Percentiles rank a stretch among this genome's conserved stretches.
These are phyloP conservation scores for Conchocele bisecta DNA, from an alignment of 2,888 invertebrate genomes.

Conservation along the genomic window DNA sequence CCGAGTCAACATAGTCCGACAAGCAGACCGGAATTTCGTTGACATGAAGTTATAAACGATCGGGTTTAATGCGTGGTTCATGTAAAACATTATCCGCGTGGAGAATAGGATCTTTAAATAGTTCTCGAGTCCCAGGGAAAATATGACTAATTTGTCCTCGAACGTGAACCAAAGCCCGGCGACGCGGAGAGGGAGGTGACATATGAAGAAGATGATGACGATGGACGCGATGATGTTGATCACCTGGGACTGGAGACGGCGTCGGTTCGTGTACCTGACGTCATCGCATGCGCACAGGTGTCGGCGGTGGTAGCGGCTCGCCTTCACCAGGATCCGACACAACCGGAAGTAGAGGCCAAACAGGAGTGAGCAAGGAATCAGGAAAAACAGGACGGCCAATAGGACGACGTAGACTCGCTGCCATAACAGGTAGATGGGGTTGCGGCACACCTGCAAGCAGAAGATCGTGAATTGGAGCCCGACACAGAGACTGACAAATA, in stretches of 20 bases:
- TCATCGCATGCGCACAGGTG: not conserved
- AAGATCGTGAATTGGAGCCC: too few species aligned
- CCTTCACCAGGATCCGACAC: conserved; percentile 23
- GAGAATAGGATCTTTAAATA: conserved; percentile 58
- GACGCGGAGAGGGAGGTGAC: conserved; percentile 62
- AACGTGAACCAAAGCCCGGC: conserved; percentile 63
- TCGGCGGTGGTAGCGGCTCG: not conserved
- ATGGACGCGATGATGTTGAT: conserved; percentile 60
- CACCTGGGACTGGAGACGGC: conserved; percentile 46
- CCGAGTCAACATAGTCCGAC: not conserved
- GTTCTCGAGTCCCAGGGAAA: conserved; percentile 55
- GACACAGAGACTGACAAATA: too few species aligned
- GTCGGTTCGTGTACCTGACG: conserved; percentile 8
- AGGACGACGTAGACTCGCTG: conserved; percentile 23
- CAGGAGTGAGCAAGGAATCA: conserved; percentile 25
- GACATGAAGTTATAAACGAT: conserved; percentile 68
- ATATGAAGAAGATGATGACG: conserved; percentile 64
- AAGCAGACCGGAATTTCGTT: conserved; percentile 46
- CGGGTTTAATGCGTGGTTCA: conserved; percentile 67
- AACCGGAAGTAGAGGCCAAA: conserved; percentile 35
- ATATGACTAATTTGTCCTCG: conserved; percentile 42
- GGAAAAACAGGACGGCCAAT: conserved; percentile 24
- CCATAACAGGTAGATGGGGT: conserved; percentile 30
- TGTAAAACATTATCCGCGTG: conserved; percentile 75
- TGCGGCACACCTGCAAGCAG: conserved; percentile 51